phyloP scores from a whole-genome alignment of 2,113 vertebrate species.

The Antechinus stuartii region DNA sequence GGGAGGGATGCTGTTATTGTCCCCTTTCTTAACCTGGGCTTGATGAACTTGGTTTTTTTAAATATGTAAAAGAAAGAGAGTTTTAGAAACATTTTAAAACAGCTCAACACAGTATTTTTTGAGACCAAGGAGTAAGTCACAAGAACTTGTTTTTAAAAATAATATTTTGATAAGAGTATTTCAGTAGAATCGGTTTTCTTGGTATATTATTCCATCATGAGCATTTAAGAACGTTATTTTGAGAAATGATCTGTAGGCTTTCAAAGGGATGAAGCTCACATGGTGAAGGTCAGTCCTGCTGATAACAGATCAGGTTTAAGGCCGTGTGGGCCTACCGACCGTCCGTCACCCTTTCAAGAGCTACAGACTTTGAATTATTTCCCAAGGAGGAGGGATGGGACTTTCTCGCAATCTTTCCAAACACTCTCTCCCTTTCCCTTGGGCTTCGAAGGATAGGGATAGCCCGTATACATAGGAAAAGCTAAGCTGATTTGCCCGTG shows the following conservation, averaged over 20 bases:
- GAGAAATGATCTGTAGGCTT: neutral
- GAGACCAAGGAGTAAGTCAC: neutral
- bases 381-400: neutral
- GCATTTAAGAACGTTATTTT: neutral
- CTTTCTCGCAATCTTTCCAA: constrained; percentile 29
- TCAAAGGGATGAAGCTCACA: neutral
- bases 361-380: neutral
- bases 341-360: neutral
- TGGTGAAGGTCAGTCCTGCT: neutral
- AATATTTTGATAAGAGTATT: neutral
- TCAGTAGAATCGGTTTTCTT: neutral
- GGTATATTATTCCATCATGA: neutral
- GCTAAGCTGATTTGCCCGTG: constrained; percentile 2
- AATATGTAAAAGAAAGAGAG: neutral
- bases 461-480: constrained; percentile 15
- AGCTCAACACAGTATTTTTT: neutral
- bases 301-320: neutral
- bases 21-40: neutral
- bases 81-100: neutral
- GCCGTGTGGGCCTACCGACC: neutral
- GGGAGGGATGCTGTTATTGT: neutral
- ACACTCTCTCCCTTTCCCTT: constrained; percentile 2
- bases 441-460: neutral
- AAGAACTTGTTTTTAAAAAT: neutral
- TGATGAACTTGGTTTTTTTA: neutral